A percentile compares a stretch with the other conserved stretches of the same genome.
phyloP scores from a whole-genome alignment of 1,140 invertebrate species.

The Procambarus clarkii region DNA sequence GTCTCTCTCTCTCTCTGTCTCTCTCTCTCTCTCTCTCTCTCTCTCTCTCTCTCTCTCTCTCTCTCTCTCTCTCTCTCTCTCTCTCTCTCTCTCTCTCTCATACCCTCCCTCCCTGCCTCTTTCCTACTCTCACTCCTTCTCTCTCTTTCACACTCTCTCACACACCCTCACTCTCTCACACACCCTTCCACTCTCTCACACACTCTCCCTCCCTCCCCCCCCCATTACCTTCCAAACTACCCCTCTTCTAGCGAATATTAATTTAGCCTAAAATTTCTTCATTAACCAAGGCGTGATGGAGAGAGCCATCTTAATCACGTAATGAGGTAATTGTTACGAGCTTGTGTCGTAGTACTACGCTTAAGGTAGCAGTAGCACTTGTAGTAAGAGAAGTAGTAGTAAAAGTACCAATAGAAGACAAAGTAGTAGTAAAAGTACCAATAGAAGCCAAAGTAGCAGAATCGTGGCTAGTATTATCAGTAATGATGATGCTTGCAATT shows the following conservation, averaged over 20 bases:
- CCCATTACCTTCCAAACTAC: background rate
- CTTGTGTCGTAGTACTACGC: conserved; percentile 20
- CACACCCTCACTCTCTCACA: background rate
- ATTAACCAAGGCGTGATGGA: conserved; percentile 25
- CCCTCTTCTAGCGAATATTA: conserved; percentile 32
- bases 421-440: conserved; percentile 24
- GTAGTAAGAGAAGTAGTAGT: conserved; percentile 37
- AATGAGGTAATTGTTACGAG: conserved; percentile 25
- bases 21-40: too few relatives aligned
- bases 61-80: too few relatives aligned
- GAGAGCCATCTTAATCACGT: conserved; percentile 9
- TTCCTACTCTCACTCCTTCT: too few relatives aligned
- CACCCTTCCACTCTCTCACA: too few relatives aligned
- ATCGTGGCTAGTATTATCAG: background rate
- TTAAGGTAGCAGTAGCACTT: conserved; percentile 7
- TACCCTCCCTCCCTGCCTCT: too few relatives aligned
- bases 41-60: too few relatives aligned
- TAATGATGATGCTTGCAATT: background rate
- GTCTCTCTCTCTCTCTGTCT: too few relatives aligned
- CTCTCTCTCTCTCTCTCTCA: too few relatives aligned
- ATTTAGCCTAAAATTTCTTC: conserved; percentile 43
- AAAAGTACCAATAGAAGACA: conserved; percentile 16
- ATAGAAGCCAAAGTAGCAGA: conserved; percentile 4
- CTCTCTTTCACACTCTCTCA: background rate
- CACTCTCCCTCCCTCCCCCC: too few relatives aligned